A percentile compares a stretch with the other conserved stretches of the same genome.
Conservation (phyloP, 2,113 vertebrate species). For the Apistogramma diplotaenia region DNA sequence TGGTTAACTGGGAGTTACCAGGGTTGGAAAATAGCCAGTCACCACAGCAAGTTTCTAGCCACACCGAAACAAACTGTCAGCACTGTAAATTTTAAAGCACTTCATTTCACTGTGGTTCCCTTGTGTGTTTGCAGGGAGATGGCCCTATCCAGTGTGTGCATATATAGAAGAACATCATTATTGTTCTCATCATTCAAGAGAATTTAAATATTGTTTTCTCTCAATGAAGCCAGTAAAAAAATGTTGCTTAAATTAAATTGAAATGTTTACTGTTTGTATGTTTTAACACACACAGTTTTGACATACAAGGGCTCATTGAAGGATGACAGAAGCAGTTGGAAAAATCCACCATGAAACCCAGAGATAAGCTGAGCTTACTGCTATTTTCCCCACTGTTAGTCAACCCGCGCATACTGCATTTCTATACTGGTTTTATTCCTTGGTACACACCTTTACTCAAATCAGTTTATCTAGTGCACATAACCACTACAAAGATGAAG, state of each 20-base stretch:
- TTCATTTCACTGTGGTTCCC: constrained; percentile 15
- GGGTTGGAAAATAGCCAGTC: constrained; percentile 7
- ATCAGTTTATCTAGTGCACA: not conserved
- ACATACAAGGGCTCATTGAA: constrained; percentile 20
- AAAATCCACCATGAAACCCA: constrained; percentile 35
- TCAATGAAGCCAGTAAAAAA: constrained; percentile 17
- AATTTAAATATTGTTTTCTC: constrained; percentile 25
- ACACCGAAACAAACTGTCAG: not conserved
- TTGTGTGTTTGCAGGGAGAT: constrained; percentile 34
- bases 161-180: constrained; percentile 5
- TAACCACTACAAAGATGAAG: not conserved
- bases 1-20: constrained; percentile 23
- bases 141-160: constrained; percentile 40
- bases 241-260: not conserved
- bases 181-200: constrained; percentile 5
- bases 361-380: not conserved
- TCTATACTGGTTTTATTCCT: not conserved
- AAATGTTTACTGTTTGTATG: not conserved
- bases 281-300: not conserved
- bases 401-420: not conserved
- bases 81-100: not conserved
- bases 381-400: not conserved
- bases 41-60: constrained; percentile 2
- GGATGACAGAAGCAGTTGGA: constrained; percentile 4
- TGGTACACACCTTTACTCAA: not conserved